These are phyloP conservation scores for Orientallactaga sibirica DNA, from an alignment of 2,797 vertebrate species.

Conservation along the genomic window DNA sequence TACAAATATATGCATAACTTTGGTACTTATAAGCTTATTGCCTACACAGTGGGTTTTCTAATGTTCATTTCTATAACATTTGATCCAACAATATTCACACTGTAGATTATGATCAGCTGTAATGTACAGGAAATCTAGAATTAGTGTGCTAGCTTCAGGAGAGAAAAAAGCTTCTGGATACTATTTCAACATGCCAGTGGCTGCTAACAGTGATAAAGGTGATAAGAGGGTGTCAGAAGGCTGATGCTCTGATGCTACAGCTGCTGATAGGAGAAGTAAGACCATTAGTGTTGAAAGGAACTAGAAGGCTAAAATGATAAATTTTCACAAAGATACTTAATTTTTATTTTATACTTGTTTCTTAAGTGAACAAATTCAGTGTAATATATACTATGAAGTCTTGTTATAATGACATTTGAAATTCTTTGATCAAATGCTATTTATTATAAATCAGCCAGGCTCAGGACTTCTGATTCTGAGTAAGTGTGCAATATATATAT, in stretches of 20 bases:
- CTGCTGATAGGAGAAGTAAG: not conserved
- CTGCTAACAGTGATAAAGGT: not conserved
- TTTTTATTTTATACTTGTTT: not conserved
- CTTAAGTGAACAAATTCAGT: not conserved
- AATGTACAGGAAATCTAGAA: not conserved
- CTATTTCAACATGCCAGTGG: not conserved
- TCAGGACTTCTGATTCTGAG: not conserved
- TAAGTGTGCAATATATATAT: not conserved
- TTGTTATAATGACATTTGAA: not conserved
- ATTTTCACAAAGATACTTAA: not conserved
- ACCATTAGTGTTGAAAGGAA: not conserved
- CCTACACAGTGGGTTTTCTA: not conserved
- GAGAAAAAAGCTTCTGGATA: not conserved
- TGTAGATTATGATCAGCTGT: not conserved
- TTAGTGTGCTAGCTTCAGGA: not conserved
- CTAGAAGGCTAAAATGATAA: not conserved
- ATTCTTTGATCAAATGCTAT: not conserved
- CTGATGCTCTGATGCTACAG: not conserved
- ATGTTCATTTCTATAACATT: not conserved
- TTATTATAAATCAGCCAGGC: not conserved
- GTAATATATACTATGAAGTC: not conserved
- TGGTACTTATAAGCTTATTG: not conserved
- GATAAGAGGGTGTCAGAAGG: not conserved
- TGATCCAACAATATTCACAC: not conserved
- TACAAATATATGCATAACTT: not conserved